A percentile compares a stretch with the other conserved stretches of the same genome.
phyloP scores from a whole-genome alignment of 2,888 invertebrate genomes.

The Rhyacophila evoluta region DNA sequence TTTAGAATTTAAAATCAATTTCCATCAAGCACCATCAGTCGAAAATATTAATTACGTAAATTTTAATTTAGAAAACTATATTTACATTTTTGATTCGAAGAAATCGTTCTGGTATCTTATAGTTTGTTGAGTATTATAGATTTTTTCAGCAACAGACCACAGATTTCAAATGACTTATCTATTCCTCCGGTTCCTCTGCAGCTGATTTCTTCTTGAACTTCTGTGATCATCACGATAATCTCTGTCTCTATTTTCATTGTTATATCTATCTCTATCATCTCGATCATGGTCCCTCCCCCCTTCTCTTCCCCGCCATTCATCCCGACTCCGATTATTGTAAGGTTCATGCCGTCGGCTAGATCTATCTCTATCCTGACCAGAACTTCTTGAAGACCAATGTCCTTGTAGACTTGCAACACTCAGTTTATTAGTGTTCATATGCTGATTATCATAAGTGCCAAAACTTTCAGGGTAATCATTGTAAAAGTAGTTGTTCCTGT shows the following conservation, averaged over 20 bases:
- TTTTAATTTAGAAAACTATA: not conserved
- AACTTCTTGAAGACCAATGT: slow-evolving; percentile 67
- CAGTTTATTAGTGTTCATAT: slow-evolving; percentile 53
- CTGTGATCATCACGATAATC: slow-evolving; percentile 6
- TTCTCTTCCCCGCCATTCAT: slow-evolving; percentile 55
- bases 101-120: not conserved
- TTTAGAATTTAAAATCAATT: too few species aligned
- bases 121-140: not conserved
- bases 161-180: not conserved
- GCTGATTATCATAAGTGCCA: slow-evolving; percentile 27
- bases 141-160: not conserved
- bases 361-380: slow-evolving; percentile 59
- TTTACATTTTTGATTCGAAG: not conserved
- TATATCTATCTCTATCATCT: slow-evolving; percentile 19
- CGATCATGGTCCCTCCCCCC: slow-evolving; percentile 55
- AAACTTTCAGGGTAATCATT: not conserved
- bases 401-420: slow-evolving; percentile 67
- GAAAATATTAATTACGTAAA: too few species aligned
- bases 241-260: slow-evolving; percentile 10
- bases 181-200: not conserved
- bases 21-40: too few species aligned
- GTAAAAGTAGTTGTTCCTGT: not conserved
- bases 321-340: slow-evolving; percentile 55
- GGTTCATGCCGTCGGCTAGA: slow-evolving; percentile 44
- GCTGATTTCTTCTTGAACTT: not conserved